Evolutionary conservation across 2,888 invertebrate genomes (phyloP), one percentile per base, ranked within the genome.

Genomic region (Lithophane ornitopus): DNA sequence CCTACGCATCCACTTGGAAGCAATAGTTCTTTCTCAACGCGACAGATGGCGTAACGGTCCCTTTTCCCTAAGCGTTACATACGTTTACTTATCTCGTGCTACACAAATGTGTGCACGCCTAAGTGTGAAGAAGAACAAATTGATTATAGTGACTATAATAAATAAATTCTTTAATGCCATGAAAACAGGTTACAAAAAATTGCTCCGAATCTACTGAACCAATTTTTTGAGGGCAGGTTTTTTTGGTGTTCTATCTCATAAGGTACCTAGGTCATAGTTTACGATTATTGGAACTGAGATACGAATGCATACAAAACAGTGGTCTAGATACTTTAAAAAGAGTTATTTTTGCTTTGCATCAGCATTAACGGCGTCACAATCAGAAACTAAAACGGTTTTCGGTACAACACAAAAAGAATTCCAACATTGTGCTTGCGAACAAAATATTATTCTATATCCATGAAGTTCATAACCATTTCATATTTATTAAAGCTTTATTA

Each of bases 1-100:
- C 34, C 8, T 65, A 69, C 68, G 34, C 68, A 77, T 78, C 49
- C 59, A 68, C 41, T 61, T 69, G 82, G 26, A 69, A 78, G 39
- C 59, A 73, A 78, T 78, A 72, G 65, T 82, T 78, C 39, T 65
- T 69, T 81, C 41, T 76, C 19, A n/a, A 14, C 0, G 54, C 59
- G 46, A 65, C 68, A 79, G 65, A 76, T 61, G 81, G 76, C 54
- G 58, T 28, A 66, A 69, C 46, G 14, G 28, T 14, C 22, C 49
- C 14, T 59, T n/a, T 65, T 28, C 63, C 46, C 16, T 41, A 41
- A 81, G 54, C 26, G 39, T 41, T 39, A 58, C 39, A 52, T 22
- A n/a, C 28, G 39, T 49, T 67, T 66, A 71, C 39, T 22, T 63
- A 41, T 44, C 2, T 52, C 28, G 22, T 22, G 28, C 22, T 34